Percentiles rank a stretch among this genome's conserved stretches.
phyloP scores from a whole-genome alignment of 2,888 invertebrate genomes.

The Drosophila eohydei region DNA sequence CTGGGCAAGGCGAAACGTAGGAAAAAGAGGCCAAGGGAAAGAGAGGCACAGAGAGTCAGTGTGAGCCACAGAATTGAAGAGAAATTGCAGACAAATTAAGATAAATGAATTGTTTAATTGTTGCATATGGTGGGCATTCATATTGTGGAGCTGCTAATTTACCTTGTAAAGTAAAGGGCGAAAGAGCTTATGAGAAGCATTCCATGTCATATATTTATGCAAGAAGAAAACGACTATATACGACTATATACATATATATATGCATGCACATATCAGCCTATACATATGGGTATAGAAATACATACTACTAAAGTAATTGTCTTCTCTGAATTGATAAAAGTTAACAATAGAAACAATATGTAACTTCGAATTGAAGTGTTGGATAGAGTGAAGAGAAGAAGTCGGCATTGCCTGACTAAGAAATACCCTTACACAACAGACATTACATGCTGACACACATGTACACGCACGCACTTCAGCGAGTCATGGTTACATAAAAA shows the following conservation, averaged over 20 bases:
- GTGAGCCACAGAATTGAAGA: conserved; percentile 13
- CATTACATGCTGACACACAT: background rate
- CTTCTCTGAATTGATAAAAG: too few species aligned
- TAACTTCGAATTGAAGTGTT: too few species aligned
- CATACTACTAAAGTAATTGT: too few species aligned
- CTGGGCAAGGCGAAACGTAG: conserved; percentile 40
- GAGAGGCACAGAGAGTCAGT: background rate
- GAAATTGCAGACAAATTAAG: conserved; percentile 79
- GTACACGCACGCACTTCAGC: too few species aligned
- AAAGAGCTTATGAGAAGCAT: conserved; percentile 14
- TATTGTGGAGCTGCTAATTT: conserved; percentile 57
- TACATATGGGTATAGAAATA: too few species aligned
- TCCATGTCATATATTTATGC: too few species aligned
- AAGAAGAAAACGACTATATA: too few species aligned
- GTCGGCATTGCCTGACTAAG: too few species aligned
- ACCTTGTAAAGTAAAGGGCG: conserved; percentile 58
- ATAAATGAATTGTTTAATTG: conserved; percentile 82
- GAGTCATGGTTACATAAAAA: background rate
- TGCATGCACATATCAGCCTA: background rate
- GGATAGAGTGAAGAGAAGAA: too few species aligned
- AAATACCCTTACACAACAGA: too few species aligned
- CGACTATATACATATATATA: background rate
- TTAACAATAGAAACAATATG: too few species aligned
- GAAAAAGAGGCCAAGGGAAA: background rate
- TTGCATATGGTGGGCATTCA: conserved; percentile 60